Conservation (phyloP, 1,140 invertebrate genomes). For the Hyles vespertilio region DNA sequence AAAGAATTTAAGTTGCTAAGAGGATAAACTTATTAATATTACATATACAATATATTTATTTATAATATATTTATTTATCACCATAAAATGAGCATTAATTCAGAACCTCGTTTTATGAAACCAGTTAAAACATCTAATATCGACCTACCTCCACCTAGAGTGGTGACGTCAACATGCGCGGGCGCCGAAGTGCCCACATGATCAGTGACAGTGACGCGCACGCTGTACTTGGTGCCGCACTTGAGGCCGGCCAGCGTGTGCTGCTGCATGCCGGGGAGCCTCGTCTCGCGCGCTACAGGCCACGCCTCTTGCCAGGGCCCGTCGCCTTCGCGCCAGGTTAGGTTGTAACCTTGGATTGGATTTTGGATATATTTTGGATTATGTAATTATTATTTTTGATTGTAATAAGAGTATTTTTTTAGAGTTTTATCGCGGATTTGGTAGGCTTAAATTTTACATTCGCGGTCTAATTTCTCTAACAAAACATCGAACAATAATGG, state of each 20-base stretch:
- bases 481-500: too few species aligned
- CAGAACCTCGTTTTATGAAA: too few species aligned
- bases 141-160: conserved; percentile 51
- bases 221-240: conserved; percentile 85
- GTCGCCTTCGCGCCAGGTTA: conserved; percentile 61
- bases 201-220: conserved; percentile 85
- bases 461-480: too few species aligned
- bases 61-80: too few species aligned
- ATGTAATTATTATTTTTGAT: too few species aligned
- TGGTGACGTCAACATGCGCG: conserved; percentile 56
- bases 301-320: conserved; percentile 63
- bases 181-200: conserved; percentile 78
- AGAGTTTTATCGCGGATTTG: too few species aligned
- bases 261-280: conserved; percentile 45
- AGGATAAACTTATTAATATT: too few species aligned
- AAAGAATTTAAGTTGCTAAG: too few species aligned
- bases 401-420: too few species aligned
- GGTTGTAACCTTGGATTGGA: conserved; percentile 52
- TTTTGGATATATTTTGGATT: background rate
- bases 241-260: conserved; percentile 84
- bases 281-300: conserved; percentile 44
- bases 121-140: background rate
- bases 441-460: too few species aligned
- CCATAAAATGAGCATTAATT: too few species aligned
- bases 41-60: too few species aligned